Conservation (phyloP, 2,113 vertebrate genomes). For the Sceloporus undulatus region DNA sequence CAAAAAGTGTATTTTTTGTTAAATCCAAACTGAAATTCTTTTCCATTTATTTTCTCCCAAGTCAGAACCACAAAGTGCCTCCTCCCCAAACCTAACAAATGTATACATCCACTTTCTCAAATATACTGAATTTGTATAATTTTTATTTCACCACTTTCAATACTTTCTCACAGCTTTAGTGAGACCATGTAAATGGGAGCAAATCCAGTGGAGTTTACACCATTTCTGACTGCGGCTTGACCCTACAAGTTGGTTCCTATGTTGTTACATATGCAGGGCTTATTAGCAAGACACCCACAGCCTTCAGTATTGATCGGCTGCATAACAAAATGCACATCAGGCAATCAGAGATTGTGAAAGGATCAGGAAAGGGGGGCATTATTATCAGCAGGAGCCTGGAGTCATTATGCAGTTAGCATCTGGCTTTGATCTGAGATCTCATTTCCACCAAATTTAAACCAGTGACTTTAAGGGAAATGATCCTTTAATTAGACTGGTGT, state of each 20-base stretch:
- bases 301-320: constrained; percentile 70
- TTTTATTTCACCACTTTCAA: not conserved
- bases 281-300: constrained; percentile 49
- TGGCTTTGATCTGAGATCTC: constrained; percentile 42
- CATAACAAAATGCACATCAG: constrained; percentile 73
- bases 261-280: constrained; percentile 23
- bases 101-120: not conserved
- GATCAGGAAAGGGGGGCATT: constrained; percentile 14
- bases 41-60: not conserved
- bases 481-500: not conserved
- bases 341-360: constrained; percentile 66
- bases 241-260: constrained; percentile 41
- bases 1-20: too few species aligned
- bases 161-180: not conserved
- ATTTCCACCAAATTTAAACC: not conserved
- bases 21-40: too few species aligned
- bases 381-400: constrained; percentile 34
- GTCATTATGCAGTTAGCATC: constrained; percentile 34
- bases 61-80: not conserved
- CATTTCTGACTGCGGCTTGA: not conserved
- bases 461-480: not conserved
- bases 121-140: not conserved
- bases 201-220: not conserved
- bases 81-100: not conserved
- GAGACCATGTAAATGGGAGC: not conserved